These are phyloP conservation scores for Norana najaformis DNA, from an alignment of 2,888 invertebrate genomes.

Conservation along the genomic window DNA sequence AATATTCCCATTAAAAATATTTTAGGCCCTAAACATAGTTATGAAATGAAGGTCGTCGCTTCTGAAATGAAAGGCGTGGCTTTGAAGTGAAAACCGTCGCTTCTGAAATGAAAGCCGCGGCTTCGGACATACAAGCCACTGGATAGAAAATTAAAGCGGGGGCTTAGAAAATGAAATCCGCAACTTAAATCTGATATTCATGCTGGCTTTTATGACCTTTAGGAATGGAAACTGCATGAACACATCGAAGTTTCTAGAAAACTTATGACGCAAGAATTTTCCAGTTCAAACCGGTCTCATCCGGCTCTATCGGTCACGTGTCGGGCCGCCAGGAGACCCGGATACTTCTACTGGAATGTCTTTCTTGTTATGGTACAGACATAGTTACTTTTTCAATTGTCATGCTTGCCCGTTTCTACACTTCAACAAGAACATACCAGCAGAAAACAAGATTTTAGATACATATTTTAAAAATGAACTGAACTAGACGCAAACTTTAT, in stretches of 20 bases:
- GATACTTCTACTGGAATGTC: conserved; percentile 61
- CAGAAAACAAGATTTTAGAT: neutral
- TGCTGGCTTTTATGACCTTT: neutral
- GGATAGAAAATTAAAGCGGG: too few relatives aligned
- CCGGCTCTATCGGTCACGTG: conserved; percentile 55
- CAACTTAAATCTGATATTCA: neutral
- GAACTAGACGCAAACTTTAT: too few relatives aligned
- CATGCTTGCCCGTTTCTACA: neutral
- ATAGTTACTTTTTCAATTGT: neutral
- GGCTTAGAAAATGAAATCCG: neutral
- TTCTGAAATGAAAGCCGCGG: neutral
- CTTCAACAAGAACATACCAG: neutral
- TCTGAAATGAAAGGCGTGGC: too few relatives aligned
- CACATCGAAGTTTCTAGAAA: conserved; percentile 50
- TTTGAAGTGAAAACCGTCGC: too few relatives aligned
- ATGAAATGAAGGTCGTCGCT: too few relatives aligned
- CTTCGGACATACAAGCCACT: neutral
- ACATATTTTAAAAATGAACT: neutral
- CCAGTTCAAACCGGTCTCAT: conserved; percentile 52
- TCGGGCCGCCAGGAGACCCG: conserved; percentile 54
- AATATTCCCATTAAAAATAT: too few relatives aligned
- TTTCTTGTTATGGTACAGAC: conserved; percentile 55
- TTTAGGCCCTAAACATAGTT: too few relatives aligned
- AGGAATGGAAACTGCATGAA: conserved; percentile 57
- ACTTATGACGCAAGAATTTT: conserved; percentile 50